Evolutionary conservation across 2,797 vertebrate species (phyloP), one percentile per base, ranked within the genome.

Genomic region (Loriculus beryllinus): DNA sequence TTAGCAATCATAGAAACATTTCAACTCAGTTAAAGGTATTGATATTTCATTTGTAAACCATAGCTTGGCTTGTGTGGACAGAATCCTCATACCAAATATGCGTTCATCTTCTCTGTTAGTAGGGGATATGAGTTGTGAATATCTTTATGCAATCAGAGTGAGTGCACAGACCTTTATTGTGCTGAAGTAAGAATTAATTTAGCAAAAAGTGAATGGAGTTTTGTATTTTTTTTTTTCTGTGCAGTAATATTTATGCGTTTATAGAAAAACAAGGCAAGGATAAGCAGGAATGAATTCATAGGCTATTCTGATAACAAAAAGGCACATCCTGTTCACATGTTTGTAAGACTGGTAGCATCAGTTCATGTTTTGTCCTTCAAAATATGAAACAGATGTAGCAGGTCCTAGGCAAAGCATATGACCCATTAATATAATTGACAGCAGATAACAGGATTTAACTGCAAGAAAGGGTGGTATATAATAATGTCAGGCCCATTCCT

Each of bases 1-100:
- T 92, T 95, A 96, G 25, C 39, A 91, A 64, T 89, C 54, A 92
- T 19, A 91, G 54, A 95, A 94, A 33, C 29, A 91, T 88, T 96
- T 91, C 52, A 92, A 71, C 22, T 85, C 56, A 87, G 45, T 93
- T 95, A 85, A 96, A 90, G 77, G 31, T 95, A 92, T 40, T 88
- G 82, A 74, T 82, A 65, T 78, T 71, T 92, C 33, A 90, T 90
- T 95, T 94, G 54, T 85, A 89, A 94, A 64, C 86, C 35, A 88
- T 87, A 93, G 86, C 62, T 96, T 96, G 68, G 81, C 70, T 93
- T 91, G 45, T 57, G 90, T 81, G 77, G 52, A 90, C 37, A 80
- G 70, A 91, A 94, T 26, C 43, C 70, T 95, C 69, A 42, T 77
- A 60, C 79, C 42, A 94, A 82, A 94, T 82, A 70, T 20, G 3